phyloP scores from a whole-genome alignment of 2,113 vertebrate genomes.

The Campylomormyrus tamandua region DNA sequence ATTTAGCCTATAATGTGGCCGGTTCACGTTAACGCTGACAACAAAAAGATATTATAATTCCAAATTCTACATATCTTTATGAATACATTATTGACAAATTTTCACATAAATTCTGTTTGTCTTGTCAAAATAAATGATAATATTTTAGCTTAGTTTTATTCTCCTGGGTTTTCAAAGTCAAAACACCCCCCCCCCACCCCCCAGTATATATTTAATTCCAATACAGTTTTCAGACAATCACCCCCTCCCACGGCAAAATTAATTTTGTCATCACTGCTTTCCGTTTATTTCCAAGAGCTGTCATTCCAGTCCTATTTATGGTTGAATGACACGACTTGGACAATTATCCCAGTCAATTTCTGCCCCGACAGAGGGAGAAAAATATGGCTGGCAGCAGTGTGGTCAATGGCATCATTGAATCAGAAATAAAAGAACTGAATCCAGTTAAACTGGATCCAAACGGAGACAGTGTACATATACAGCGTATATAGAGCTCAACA shows the following conservation, averaged over 20 bases:
- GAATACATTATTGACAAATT: neutral
- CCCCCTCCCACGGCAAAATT: neutral
- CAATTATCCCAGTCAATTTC: conserved; percentile 10
- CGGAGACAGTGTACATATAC: neutral
- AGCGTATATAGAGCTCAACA: neutral
- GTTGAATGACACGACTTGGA: neutral
- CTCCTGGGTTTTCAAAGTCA: neutral
- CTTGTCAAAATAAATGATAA: neutral
- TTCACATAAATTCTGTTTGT: neutral
- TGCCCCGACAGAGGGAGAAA: neutral
- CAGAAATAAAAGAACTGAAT: neutral
- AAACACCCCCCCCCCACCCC: neutral
- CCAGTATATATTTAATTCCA: neutral
- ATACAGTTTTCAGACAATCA: neutral
- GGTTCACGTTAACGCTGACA: neutral
- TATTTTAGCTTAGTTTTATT: neutral
- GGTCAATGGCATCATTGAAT: neutral
- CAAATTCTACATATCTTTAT: neutral
- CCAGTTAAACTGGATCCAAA: neutral
- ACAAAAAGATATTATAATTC: neutral
- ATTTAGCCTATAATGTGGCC: neutral
- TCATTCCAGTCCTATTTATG: conserved; percentile 1
- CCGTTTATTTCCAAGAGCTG: neutral
- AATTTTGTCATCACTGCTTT: neutral
- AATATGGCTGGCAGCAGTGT: neutral